phyloP scores from a whole-genome alignment of 2,888 invertebrate species.

The Lacanobia oleracea region DNA sequence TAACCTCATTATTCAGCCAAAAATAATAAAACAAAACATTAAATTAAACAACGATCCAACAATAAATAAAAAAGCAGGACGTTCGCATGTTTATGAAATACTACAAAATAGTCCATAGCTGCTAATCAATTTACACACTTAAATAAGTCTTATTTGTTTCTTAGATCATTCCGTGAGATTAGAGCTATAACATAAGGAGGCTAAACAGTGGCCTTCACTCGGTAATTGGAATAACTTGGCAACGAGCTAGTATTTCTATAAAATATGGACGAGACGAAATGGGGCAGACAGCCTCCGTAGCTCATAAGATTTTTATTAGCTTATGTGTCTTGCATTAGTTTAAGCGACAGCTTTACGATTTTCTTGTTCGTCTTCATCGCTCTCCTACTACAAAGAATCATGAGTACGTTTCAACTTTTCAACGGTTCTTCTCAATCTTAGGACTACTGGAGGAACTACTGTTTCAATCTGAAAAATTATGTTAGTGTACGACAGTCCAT shows the following conservation, averaged over 20 bases:
- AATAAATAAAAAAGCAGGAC: conserved; percentile 11
- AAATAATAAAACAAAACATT: not conserved
- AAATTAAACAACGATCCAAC: not conserved
- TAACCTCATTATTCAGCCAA: not conserved
- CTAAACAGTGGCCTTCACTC: conserved; percentile 49
- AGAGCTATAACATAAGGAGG: conserved; percentile 30
- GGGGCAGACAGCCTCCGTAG: conserved; percentile 24
- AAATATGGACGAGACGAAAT: conserved; percentile 32
- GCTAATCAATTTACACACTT: conserved; percentile 52
- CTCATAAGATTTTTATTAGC: conserved; percentile 10
- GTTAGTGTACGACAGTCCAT: too few relatives aligned
- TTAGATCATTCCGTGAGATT: conserved; percentile 67
- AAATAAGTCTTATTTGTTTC: conserved; percentile 49
- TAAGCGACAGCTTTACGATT: not conserved
- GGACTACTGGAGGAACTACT: too few relatives aligned
- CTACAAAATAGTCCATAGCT: conserved; percentile 17
- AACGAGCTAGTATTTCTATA: conserved; percentile 30
- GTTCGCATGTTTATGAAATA: conserved; percentile 37
- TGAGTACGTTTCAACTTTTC: not conserved
- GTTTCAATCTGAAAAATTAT: too few relatives aligned
- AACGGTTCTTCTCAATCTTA: not conserved
- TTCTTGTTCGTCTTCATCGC: not conserved
- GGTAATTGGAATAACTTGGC: conserved; percentile 52
- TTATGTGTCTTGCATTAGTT: not conserved
- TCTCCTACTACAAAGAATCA: not conserved